These are phyloP conservation scores for Drosophila merina DNA, from an alignment of 2,888 invertebrate species.

Conservation along the genomic window DNA sequence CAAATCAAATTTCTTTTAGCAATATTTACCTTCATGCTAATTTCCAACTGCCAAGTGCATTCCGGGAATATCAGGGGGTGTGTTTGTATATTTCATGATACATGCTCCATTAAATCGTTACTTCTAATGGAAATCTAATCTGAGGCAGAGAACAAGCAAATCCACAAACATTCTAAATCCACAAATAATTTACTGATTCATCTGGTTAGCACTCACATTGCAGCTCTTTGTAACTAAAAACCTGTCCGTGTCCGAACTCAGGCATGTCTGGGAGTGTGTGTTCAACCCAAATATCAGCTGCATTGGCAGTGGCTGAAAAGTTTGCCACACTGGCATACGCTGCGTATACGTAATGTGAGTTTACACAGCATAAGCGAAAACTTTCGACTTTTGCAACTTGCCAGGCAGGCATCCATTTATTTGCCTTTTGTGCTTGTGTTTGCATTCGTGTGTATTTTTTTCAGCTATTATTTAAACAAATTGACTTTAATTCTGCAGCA, in stretches of 20 bases:
- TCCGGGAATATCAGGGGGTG: conserved; percentile 1
- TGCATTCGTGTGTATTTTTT: conserved; percentile 8
- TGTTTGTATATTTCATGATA: conserved; percentile 26
- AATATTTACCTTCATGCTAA: background rate
- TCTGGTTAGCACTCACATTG: conserved; percentile 10
- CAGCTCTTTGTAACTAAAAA: conserved; percentile 15
- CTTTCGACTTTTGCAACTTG: conserved; percentile 18
- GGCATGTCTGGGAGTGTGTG: conserved; percentile 2
- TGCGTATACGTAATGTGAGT: conserved; percentile 62
- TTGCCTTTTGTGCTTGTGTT: background rate
- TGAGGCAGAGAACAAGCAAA: conserved; percentile 27
- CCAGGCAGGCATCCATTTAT: background rate
- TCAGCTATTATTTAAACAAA: conserved; percentile 67
- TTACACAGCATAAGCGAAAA: conserved; percentile 35
- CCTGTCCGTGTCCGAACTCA: background rate
- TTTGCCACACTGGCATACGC: conserved; percentile 42
- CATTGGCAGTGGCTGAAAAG: conserved; percentile 31
- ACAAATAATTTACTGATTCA: conserved; percentile 38
- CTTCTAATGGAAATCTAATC: conserved; percentile 42
- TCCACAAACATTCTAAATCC: conserved; percentile 16
- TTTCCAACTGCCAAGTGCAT: conserved; percentile 23
- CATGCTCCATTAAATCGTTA: conserved; percentile 43
- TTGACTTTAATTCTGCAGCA: conserved; percentile 64
- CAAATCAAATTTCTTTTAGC: background rate
- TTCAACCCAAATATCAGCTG: conserved; percentile 36